Base-by-base conservation (phyloP, 2,888 invertebrate genomes). In the Anodontia alba region DNA sequence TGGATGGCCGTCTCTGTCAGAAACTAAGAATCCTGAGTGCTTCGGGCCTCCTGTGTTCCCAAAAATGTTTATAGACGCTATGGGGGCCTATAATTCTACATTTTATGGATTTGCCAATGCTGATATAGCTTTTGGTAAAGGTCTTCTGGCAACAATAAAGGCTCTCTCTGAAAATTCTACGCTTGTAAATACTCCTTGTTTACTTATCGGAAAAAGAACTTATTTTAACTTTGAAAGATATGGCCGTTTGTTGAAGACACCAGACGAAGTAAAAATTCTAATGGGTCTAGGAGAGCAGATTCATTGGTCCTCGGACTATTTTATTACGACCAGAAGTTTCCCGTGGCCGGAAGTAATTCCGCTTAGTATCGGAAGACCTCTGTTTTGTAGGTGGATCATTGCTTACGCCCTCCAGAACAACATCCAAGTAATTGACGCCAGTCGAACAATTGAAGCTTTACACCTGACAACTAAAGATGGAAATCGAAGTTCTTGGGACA, bases 101-200 rank as follows among this genome's bases (percentile, higher is more conserved):
- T 72, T 72, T 49, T 72, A 72, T 54, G 72, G 72, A 15, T 72
- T 72, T 54, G 51, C 72, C 15, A 72, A 72, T 38, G 72, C 72
- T 20, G 72, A 72, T 49, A 72, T 72, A 43, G 51, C 54, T 15
- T 72, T 72, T 7, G 54, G 54, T 15, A 54, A 72, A 51, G 72
- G 72, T n/a, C 54, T 72, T n/a, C 15, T 72, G 15, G 23, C 49
- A 3, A 72, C 72, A 33, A 69, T 69, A 3, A 69, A 3, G 1
- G 20, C 69, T 5, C 43, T 69, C 42, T 43, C 46, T 15, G 12
- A 43, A 2, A 69, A 69, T 23, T 8, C 17, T n/a, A 42, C 42
- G 1, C 29, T 69, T 7, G 20, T 20, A 8, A 15, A 38, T 1
- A 43, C 7, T 15, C 69, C 69, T 15, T 17, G 15, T 29, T 69